A percentile compares a stretch with the other conserved stretches of the same genome.
Evolutionary conservation across 35 echinoderm and acorn worm species (phyloP).

Genomic region (Chiridota heheva): DNA sequence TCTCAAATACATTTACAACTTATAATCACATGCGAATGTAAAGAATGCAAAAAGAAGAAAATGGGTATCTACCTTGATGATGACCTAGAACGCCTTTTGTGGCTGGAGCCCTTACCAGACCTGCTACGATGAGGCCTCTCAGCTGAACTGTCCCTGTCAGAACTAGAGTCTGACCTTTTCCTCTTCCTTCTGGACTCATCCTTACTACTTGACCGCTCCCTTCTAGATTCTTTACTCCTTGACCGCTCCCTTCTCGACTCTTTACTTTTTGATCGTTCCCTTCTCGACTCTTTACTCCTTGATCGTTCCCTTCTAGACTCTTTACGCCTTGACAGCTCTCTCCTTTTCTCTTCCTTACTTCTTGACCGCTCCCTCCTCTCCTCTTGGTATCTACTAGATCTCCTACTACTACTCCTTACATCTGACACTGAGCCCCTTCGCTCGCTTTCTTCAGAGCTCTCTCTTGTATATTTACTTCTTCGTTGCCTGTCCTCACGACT

Average conservation of each 20-base stretch:
- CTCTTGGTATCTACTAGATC: neutral
- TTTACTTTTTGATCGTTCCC: neutral
- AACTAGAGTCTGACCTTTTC: constrained; percentile 4
- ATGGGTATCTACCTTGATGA: constrained; percentile 43
- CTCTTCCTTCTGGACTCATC: constrained; percentile 4
- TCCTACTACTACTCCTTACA: too few relatives aligned
- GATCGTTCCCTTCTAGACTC: neutral
- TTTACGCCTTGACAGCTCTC: neutral
- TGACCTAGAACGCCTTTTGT: constrained; percentile 54
- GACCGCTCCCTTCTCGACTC: neutral
- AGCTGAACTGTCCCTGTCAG: neutral
- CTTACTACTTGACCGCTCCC: constrained; percentile 20
- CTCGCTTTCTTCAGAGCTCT: too few relatives aligned
- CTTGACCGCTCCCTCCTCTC: neutral
- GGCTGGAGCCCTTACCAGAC: constrained; percentile 41
- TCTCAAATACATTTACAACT: too few relatives aligned
- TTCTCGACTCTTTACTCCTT: neutral
- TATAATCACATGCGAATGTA: too few relatives aligned
- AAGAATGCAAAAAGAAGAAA: too few relatives aligned
- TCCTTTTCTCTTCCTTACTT: neutral
- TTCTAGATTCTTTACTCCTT: neutral
- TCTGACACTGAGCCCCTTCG: too few relatives aligned
- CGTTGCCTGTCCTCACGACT: too few relatives aligned
- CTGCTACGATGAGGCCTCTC: constrained; percentile 23
- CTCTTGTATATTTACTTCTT: too few relatives aligned